phyloP scores from a whole-genome alignment of 2,113 vertebrate genomes.

The Neogobius melanostomus region DNA sequence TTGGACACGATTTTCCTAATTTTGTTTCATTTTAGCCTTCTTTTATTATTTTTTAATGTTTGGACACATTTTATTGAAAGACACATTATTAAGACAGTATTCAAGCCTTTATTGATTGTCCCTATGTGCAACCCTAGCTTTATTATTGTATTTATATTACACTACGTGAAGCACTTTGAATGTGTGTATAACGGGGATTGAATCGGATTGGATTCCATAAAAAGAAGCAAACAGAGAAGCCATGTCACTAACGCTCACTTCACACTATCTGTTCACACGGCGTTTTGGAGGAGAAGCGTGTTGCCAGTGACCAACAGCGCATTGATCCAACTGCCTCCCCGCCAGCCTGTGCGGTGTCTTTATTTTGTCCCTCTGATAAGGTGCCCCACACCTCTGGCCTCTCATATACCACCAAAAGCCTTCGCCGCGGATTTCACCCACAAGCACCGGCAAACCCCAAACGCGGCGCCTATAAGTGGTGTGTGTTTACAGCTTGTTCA shows the following conservation, averaged over 20 bases:
- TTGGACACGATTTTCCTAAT: too few relatives aligned
- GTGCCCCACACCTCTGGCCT: conserved; percentile 52
- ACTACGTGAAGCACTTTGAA: too few relatives aligned
- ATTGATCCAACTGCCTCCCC: conserved; percentile 63
- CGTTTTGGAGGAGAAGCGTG: conserved; percentile 35
- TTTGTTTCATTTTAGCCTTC: too few relatives aligned
- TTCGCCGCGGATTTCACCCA: conserved; percentile 50
- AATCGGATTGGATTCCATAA: too few relatives aligned
- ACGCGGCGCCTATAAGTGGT: conserved; percentile 75
- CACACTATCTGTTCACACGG: conserved; percentile 8
- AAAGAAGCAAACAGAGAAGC: conserved; percentile 4
- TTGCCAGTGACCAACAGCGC: conserved; percentile 33
- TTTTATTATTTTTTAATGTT: too few relatives aligned
- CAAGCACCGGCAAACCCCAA: conserved; percentile 70
- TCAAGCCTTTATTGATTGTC: too few relatives aligned
- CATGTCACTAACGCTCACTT: conserved; percentile 4
- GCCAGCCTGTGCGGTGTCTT: conserved; percentile 64
- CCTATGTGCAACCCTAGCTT: too few relatives aligned
- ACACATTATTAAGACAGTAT: too few relatives aligned
- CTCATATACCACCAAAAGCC: conserved; percentile 54
- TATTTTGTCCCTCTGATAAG: conserved; percentile 56
- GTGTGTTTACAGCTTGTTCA: conserved; percentile 86
- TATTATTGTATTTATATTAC: too few relatives aligned
- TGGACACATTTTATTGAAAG: too few relatives aligned
- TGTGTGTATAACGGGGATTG: too few relatives aligned